These are phyloP conservation scores for Pan paniscus DNA, from an alignment of 2,113 vertebrate genomes.

Conservation along the genomic window DNA sequence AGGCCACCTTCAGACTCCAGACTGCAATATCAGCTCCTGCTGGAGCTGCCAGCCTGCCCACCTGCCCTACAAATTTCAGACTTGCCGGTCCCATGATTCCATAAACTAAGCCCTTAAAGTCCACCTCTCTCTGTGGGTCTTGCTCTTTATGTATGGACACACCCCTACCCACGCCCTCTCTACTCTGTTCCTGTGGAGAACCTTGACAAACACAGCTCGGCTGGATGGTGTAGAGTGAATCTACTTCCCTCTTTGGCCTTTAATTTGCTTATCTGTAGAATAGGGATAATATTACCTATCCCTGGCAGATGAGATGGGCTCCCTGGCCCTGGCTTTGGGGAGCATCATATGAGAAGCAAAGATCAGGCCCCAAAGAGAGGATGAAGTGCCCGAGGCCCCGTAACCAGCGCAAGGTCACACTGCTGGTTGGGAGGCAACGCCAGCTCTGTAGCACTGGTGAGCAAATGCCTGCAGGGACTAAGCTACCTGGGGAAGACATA, in stretches of 20 bases:
- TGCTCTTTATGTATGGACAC: neutral
- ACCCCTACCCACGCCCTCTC: accelerated
- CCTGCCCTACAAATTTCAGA: accelerated
- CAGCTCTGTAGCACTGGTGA: no score
- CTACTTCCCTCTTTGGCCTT: accelerated
- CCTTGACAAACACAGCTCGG: accelerated
- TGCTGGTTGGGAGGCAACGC: accelerated
- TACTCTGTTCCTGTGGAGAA: neutral
- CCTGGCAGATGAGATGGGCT: neutral
- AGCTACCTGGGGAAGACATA: neutral
- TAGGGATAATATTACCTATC: accelerated
- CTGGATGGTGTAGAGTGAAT: no score
- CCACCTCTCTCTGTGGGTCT: neutral
- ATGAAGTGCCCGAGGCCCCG: neutral
- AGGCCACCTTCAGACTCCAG: neutral
- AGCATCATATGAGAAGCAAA: neutral
- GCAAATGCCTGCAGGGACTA: accelerated
- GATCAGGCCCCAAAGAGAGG: neutral
- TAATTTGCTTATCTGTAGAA: neutral
- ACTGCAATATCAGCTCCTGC: neutral
- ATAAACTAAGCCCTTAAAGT: no score
- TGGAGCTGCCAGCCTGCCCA: neutral
- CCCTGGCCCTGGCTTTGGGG: neutral
- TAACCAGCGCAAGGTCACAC: accelerated
- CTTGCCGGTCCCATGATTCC: neutral